Percentiles rank a stretch among this genome's conserved stretches.
Conservation (phyloP, 64 coral and sea anemone species). For the Montipora cactus region DNA sequence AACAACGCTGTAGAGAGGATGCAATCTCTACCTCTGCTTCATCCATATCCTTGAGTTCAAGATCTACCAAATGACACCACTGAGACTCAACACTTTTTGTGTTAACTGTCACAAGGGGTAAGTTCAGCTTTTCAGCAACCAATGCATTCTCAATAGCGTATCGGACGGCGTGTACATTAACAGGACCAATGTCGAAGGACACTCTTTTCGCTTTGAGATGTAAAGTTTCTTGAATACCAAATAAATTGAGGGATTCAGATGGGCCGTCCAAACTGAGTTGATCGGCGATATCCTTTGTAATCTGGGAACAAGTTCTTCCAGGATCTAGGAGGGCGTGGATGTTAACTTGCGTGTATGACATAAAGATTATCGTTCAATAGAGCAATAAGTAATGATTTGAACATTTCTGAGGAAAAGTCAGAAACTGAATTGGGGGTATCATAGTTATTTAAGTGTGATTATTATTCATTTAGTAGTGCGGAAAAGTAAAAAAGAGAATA, state of each 20-base stretch:
- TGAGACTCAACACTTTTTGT: neutral
- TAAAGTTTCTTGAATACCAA: neutral
- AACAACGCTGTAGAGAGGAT: too few relatives aligned
- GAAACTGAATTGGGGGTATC: too few relatives aligned
- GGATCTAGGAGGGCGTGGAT: too few relatives aligned
- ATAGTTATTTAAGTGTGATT: too few relatives aligned
- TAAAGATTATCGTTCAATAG: too few relatives aligned
- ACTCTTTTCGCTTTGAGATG: neutral
- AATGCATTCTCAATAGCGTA: slow-evolving; percentile 10
- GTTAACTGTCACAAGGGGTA: slow-evolving; percentile 10
- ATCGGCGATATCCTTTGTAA: neutral
- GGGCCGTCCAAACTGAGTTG: neutral
- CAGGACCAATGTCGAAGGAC: neutral
- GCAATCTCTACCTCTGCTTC: neutral
- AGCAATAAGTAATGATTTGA: too few relatives aligned
- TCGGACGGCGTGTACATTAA: neutral
- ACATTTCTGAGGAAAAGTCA: too few relatives aligned
- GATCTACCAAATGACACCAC: too few relatives aligned
- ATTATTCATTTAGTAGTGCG: too few relatives aligned
- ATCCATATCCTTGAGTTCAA: neutral
- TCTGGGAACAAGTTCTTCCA: too few relatives aligned
- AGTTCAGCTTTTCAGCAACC: neutral
- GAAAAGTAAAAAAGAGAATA: too few relatives aligned
- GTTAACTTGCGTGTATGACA: too few relatives aligned
- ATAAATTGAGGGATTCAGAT: neutral